phyloP scores from a whole-genome alignment of 2,113 vertebrate species.

The Taxidea taxus region DNA sequence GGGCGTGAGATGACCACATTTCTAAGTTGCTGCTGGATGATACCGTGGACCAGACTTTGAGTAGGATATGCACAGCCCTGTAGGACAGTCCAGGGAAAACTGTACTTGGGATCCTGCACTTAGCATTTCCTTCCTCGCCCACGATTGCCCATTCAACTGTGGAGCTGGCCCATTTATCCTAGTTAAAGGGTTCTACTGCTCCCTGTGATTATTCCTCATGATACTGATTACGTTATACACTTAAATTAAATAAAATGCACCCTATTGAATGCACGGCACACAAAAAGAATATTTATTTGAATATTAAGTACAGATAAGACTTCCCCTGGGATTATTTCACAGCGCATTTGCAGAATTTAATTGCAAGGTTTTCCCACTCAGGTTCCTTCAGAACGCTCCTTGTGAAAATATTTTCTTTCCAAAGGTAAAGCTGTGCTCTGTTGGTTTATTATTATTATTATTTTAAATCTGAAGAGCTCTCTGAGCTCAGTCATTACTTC shows the following conservation, averaged over 20 bases:
- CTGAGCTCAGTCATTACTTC: slow-evolving; percentile 30
- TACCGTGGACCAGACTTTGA: neutral
- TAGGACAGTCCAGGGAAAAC: neutral
- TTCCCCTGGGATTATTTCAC: slow-evolving; percentile 67
- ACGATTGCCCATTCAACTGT: neutral
- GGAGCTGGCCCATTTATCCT: slow-evolving; percentile 58
- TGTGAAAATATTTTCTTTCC: slow-evolving; percentile 62
- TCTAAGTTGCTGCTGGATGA: neutral
- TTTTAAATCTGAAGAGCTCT: slow-evolving; percentile 58
- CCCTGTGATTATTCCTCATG: slow-evolving; percentile 51
- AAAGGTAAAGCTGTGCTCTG: slow-evolving; percentile 57
- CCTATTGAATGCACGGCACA: slow-evolving; percentile 43
- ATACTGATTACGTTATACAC: slow-evolving; percentile 40
- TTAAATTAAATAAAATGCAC: slow-evolving; percentile 73
- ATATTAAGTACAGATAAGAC: slow-evolving; percentile 69
- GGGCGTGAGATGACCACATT: neutral
- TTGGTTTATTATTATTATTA: slow-evolving; percentile 70
- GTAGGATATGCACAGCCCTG: fast-evolving
- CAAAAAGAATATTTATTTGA: slow-evolving; percentile 74
- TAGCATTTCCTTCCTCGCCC: neutral
- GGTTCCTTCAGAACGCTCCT: neutral
- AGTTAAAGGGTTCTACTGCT: neutral
- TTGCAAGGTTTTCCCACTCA: slow-evolving; percentile 40
- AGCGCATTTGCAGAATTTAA: slow-evolving; percentile 64
- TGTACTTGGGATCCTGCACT: neutral